phyloP scores from a whole-genome alignment of 2,113 vertebrate species.

The Dasyornis broadbenti region DNA sequence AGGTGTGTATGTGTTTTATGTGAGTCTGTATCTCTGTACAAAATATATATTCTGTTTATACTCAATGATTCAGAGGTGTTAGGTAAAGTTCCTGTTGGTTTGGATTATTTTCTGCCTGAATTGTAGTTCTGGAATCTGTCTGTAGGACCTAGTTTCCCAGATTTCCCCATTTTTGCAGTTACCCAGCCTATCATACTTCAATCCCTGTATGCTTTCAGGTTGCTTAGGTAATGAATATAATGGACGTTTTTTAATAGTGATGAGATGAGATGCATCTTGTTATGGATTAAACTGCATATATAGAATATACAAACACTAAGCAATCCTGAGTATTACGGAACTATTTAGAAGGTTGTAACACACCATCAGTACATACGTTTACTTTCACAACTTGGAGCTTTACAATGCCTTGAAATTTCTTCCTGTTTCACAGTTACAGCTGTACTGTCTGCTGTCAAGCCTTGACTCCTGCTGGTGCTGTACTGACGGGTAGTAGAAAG shows the following conservation, averaged over 20 bases:
- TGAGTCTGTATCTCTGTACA: not conserved
- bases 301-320: not conserved
- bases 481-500: not conserved
- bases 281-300: not conserved
- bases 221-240: not conserved
- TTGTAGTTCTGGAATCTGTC: not conserved
- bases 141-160: not conserved
- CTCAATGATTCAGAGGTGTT: not conserved
- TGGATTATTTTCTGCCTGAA: not conserved
- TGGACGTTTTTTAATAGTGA: not conserved
- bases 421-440: not conserved
- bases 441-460: not conserved
- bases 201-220: not conserved
- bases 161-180: not conserved
- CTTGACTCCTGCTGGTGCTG: not conserved
- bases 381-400: not conserved
- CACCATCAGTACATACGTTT: not conserved
- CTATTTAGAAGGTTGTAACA: not conserved
- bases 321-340: not conserved
- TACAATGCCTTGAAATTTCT: not conserved
- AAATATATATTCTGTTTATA: not conserved
- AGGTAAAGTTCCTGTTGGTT: not conserved
- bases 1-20: not conserved
- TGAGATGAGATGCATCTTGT: not conserved
- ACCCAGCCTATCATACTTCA: not conserved